phyloP scores from a whole-genome alignment of 2,113 vertebrate species.

The Corythornis vintsioides region DNA sequence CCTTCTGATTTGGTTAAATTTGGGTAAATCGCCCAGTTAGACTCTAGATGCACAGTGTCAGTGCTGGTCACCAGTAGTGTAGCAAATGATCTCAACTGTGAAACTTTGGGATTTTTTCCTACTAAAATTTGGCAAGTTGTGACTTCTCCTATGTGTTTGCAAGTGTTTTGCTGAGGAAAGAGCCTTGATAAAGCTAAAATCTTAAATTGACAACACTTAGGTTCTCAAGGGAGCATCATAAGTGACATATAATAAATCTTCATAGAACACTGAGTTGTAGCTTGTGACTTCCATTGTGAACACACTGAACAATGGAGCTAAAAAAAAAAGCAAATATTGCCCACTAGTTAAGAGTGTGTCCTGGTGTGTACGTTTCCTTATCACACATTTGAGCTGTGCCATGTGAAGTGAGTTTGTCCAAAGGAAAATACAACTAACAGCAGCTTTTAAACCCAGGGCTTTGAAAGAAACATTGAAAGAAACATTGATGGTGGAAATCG shows the following conservation, averaged over 20 bases:
- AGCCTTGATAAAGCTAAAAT: neutral
- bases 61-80: neutral
- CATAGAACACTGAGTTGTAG: neutral
- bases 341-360: neutral
- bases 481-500: neutral
- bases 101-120: neutral
- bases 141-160: neutral
- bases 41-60: neutral
- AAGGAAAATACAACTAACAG: neutral
- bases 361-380: neutral
- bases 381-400: neutral
- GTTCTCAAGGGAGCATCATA: neutral
- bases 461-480: neutral
- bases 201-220: neutral
- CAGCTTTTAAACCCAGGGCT: neutral
- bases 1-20: neutral
- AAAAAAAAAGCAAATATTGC: neutral
- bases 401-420: neutral
- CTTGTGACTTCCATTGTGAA: neutral
- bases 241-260: neutral
- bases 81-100: fast-evolving
- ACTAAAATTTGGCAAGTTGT: neutral
- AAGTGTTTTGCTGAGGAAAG: neutral
- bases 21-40: neutral
- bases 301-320: neutral